Evolutionary conservation across 2,113 vertebrate species (phyloP), one percentile per base, ranked within the genome.

Genomic region (Dermatemys mawii): DNA sequence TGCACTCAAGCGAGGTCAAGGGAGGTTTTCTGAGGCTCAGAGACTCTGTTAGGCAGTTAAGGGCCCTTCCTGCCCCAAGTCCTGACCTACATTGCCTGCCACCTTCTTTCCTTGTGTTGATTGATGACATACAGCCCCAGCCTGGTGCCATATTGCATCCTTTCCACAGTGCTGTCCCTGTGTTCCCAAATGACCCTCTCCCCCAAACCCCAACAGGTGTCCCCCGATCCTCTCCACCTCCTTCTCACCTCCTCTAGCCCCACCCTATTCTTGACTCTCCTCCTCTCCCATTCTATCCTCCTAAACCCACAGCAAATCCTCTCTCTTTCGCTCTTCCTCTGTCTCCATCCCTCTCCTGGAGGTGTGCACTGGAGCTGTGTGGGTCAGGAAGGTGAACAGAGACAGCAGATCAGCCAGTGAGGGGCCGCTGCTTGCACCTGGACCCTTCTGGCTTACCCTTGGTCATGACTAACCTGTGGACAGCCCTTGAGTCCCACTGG

Each of bases 261-360:
- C 89, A 21, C 6, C 24, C 9, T 91, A 85, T 95, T 76, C 60
- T n/a, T 90, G 87, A 1, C 29, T 92, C 82, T 48, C 57, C 27
- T 81, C 32, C 60, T 89, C 19, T 51, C 60, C 83, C 82, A 92
- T 76, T 6, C 73, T 90, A 73, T 88, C 63, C 81, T 73, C 11
- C 0, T 22, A 86, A 88, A 60, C 24, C 88, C 41, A 1, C 51
- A 70, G 14, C 35, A 89, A 92, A 88, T 50, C 87, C 84, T 44
- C 91, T 60, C 22, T 41, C 46, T 17, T 21, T 41, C 2, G 6
- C 46, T 83, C 57, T 85, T 49, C 49, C 75, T 84, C 41, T 35
- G 48, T 50, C 78, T 90, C 83, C 75, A 83, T 83, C 83, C 46
- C 32, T 13, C 49, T 89, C 38, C 0, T 2, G 75, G 53, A 5